A percentile compares a stretch with the other conserved stretches of the same genome.
These are phyloP conservation scores for Amazona finschi DNA, from an alignment of 2,797 vertebrate genomes.

Conservation along the genomic window DNA sequence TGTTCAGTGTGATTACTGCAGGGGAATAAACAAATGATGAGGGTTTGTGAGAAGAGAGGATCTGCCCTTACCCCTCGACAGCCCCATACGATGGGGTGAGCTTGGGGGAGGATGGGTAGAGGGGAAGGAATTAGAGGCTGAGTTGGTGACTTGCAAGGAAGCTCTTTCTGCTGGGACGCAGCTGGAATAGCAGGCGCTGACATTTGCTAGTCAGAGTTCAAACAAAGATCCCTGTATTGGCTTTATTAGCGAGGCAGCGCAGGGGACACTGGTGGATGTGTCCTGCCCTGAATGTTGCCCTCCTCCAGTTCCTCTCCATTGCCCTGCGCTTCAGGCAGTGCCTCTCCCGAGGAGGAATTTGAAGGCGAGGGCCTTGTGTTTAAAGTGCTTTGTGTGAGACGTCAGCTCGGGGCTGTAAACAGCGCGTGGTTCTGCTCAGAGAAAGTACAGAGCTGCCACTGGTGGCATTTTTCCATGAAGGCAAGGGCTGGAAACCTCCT, in stretches of 20 bases:
- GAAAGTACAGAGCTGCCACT: slow-evolving; percentile 8
- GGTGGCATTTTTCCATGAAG: background rate
- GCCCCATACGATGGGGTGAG: accelerated
- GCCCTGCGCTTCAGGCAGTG: background rate
- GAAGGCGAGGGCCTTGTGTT: background rate
- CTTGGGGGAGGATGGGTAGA: background rate
- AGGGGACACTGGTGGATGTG: background rate
- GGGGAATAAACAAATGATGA: background rate
- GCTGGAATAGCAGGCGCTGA: background rate
- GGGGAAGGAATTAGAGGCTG: background rate
- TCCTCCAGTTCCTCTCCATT: background rate
- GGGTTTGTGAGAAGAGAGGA: background rate
- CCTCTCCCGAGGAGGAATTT: background rate
- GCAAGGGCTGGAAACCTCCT: slow-evolving; percentile 16
- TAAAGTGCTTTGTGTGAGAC: background rate
- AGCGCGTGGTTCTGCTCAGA: background rate
- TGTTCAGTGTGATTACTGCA: background rate
- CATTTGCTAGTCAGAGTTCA: slow-evolving; percentile 5
- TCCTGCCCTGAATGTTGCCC: background rate
- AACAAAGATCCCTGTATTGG: slow-evolving; percentile 28
- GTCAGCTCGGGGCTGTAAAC: background rate
- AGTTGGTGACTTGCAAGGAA: background rate
- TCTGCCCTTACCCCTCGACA: accelerated
- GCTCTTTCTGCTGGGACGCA: background rate
- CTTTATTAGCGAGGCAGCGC: background rate